Conservation (phyloP, 2,797 vertebrate genomes). For the Masticophis lateralis region DNA sequence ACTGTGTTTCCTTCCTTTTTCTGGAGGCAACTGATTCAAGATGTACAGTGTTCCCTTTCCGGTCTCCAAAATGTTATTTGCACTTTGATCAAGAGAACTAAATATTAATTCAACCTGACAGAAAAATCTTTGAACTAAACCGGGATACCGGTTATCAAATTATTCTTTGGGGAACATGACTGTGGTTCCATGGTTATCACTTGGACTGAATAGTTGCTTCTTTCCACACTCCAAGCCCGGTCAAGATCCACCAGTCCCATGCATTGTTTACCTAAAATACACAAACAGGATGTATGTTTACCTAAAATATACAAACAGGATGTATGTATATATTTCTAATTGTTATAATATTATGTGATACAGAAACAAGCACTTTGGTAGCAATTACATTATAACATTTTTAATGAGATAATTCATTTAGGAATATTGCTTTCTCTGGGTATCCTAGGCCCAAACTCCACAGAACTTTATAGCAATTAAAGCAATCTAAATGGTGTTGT, state of each 20-base stretch:
- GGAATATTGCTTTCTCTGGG: neutral
- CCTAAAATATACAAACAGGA: constrained; percentile 64
- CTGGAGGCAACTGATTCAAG: constrained; percentile 39
- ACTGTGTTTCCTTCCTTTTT: constrained; percentile 49
- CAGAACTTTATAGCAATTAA: neutral
- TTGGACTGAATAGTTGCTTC: constrained; percentile 79
- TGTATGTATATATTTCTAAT: constrained; percentile 3
- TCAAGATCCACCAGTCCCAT: constrained; percentile 97
- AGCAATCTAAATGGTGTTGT: neutral
- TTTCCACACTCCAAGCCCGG: constrained; percentile 88
- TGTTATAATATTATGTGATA: neutral
- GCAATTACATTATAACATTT: neutral
- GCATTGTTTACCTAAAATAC: constrained; percentile 81
- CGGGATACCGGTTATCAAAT: constrained; percentile 87
- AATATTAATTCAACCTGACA: constrained; percentile 32
- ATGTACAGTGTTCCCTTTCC: constrained; percentile 27
- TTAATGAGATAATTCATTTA: neutral
- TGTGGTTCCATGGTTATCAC: constrained; percentile 96
- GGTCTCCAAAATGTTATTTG: constrained; percentile 41
- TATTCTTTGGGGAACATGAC: constrained; percentile 96
- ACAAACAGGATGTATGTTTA: constrained; percentile 68
- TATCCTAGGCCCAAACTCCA: neutral
- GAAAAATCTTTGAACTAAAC: constrained; percentile 43
- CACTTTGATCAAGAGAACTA: constrained; percentile 23
- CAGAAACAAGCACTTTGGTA: neutral